A percentile compares a stretch with the other conserved stretches of the same genome.
Evolutionary conservation across 2,888 invertebrate genomes (phyloP).

Genomic region (Omphaloscelis lunosa): DNA sequence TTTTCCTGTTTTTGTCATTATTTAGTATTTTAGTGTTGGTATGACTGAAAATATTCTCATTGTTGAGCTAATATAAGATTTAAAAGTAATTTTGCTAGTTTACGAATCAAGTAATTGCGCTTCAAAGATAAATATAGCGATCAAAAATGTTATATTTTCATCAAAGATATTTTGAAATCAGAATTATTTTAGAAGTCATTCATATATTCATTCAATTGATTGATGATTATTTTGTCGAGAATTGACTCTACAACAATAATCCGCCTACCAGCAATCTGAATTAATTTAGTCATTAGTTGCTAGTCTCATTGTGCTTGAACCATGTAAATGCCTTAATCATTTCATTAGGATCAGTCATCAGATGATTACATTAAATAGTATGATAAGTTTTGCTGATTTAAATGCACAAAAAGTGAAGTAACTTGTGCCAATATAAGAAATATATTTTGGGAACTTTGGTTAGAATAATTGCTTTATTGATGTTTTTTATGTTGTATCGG

Average conservation of each 20-base stretch:
- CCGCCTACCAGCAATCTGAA: conserved; percentile 47
- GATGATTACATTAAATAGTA: conserved; percentile 37
- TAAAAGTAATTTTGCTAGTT: conserved; percentile 26
- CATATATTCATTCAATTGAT: background rate
- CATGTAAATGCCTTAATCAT: conserved; percentile 52
- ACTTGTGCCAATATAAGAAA: conserved; percentile 54
- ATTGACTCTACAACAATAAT: conserved; percentile 20
- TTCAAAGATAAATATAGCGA: conserved; percentile 22
- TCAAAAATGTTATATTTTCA: conserved; percentile 37
- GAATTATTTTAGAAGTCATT: conserved; percentile 12
- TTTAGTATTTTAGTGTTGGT: conserved; percentile 56
- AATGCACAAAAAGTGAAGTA: conserved; percentile 31
- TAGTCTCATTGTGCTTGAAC: conserved; percentile 65
- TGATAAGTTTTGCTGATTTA: conserved; percentile 46
- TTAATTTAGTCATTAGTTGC: conserved; percentile 67
- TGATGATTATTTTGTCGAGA: conserved; percentile 39
- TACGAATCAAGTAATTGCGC: conserved; percentile 15
- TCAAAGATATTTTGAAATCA: conserved; percentile 21
- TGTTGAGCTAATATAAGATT: conserved; percentile 46
- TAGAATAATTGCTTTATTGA: conserved; percentile 54
- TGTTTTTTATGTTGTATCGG: conserved; percentile 55
- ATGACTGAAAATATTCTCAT: conserved; percentile 57
- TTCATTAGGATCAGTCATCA: conserved; percentile 47
- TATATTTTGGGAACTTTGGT: conserved; percentile 56
- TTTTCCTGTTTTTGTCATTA: conserved; percentile 57